phyloP scores from a whole-genome alignment of 2,113 vertebrate genomes.

The Actenoides hombroni region DNA sequence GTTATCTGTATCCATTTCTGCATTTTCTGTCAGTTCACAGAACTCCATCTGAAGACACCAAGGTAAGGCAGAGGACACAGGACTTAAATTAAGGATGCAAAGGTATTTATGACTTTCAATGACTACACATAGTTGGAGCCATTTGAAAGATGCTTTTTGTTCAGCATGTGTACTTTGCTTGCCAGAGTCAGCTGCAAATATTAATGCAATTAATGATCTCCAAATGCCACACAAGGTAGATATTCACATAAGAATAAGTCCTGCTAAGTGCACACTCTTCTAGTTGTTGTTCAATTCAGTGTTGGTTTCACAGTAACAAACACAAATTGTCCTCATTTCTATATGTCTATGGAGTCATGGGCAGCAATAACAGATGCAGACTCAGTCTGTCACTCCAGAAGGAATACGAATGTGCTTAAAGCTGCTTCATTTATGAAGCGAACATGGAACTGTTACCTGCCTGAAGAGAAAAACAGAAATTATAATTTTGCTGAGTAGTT shows the following conservation, averaged over 20 bases:
- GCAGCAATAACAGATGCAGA: conserved; percentile 79
- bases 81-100: conserved; percentile 66
- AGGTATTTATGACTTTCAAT: conserved; percentile 46
- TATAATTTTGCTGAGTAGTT: neutral
- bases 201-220: conserved; percentile 51
- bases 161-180: conserved; percentile 20
- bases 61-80: conserved; percentile 37
- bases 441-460: conserved; percentile 82
- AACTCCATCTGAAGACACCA: conserved; percentile 53
- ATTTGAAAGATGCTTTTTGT: conserved; percentile 34
- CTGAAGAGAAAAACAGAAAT: conserved; percentile 49
- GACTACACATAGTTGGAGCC: conserved; percentile 52
- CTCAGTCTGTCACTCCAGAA: conserved; percentile 82
- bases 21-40: conserved; percentile 44
- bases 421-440: conserved; percentile 83
- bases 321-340: conserved; percentile 71
- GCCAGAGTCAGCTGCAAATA: conserved; percentile 41
- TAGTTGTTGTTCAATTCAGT: conserved; percentile 67
- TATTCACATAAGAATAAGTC: conserved; percentile 57
- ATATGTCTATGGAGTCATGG: conserved; percentile 71
- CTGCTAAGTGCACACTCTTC: conserved; percentile 70
- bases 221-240: conserved; percentile 54
- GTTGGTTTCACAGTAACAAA: conserved; percentile 74
- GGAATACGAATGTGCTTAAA: conserved; percentile 80
- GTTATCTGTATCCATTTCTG: conserved; percentile 33